phyloP scores from a whole-genome alignment of 1,140 invertebrate genomes.

The Papilio dardanus region DNA sequence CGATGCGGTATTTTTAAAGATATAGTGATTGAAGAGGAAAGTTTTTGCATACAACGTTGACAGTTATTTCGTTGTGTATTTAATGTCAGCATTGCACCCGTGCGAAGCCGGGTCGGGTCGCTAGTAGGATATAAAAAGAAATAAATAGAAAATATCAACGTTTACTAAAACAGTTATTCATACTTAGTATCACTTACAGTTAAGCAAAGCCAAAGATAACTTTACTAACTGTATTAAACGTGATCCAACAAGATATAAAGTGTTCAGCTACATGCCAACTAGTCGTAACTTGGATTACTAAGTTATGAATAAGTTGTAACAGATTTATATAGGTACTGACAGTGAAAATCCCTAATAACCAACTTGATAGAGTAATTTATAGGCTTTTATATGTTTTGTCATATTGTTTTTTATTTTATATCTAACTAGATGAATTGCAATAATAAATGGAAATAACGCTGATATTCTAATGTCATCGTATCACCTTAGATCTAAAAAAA shows the following conservation, averaged over 20 bases:
- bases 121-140: too few species aligned
- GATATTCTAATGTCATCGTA: too few species aligned
- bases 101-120: too few species aligned
- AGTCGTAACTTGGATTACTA: background rate
- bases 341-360: background rate
- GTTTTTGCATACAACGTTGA: too few species aligned
- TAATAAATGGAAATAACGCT: too few species aligned
- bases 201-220: background rate
- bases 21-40: too few species aligned
- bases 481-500: too few species aligned
- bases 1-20: too few species aligned
- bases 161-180: background rate
- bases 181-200: background rate
- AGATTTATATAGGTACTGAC: background rate
- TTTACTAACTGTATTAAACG: background rate
- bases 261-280: background rate
- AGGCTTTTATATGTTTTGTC: background rate
- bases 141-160: background rate
- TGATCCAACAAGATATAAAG: slow-evolving; percentile 14
- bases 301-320: background rate
- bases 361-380: background rate
- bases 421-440: too few species aligned
- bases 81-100: too few species aligned
- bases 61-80: too few species aligned
- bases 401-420: too few species aligned